Evolutionary conservation across 2,797 vertebrate genomes (phyloP), one percentile per base, ranked within the genome.

Genomic region (Enteromius paludinosus): DNA sequence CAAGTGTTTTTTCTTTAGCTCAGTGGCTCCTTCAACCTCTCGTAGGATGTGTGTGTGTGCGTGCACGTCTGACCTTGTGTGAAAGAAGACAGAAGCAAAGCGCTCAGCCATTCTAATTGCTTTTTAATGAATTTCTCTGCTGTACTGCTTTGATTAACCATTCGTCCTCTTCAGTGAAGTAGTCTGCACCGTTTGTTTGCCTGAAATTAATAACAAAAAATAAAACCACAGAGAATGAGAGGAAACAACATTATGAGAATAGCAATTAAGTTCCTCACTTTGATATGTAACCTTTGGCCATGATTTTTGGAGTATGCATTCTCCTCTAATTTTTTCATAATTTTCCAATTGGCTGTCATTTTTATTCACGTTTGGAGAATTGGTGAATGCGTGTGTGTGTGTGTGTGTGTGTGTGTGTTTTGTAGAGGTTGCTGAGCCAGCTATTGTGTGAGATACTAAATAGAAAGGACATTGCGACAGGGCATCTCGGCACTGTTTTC

Each of bases 51-150:
- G 72, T 66, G 33, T 75, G 49, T 20, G 28, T 73, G 45, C 62
- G 73, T 66, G 15, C 20, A 43, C 23, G 7, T 77, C 72, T 86
- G 78, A 54, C 54, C 78, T 71, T 68, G 68, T 82, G 49, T 84
- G 73, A 74, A 73, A 81, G 45, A 86, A 87, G 82, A 78, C 72
- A 84, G 86, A 91, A 89, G 59, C 75, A 83, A 70, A 89, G 90
- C 89, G 83, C 89, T 92, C 89, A 90, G 84, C 78, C 85, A 85
- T 78, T 89, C 82, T 92, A 92, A 93, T 92, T 89, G 87, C 88
- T 87, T 92, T 93, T 92, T 93, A 92, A 93, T 92, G 91, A 92
- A 87, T 87, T 71, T 88, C 83, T 69, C 80, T 87, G 81, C 35
- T 89, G 83, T 90, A 90, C 87, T 86, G 86, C 86, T 90, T 86